Conservation (phyloP, 2,113 vertebrate species). For the Thymallus thymallus region DNA sequence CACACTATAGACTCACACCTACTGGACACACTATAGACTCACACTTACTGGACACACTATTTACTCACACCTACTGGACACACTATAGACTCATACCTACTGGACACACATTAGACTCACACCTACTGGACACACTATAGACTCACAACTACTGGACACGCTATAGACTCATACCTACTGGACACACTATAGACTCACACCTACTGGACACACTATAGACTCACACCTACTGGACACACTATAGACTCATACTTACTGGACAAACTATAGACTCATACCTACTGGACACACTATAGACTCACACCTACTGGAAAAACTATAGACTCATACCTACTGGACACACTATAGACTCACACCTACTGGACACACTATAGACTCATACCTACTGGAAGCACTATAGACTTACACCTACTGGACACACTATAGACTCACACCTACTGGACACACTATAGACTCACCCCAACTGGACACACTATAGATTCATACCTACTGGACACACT, state of each 20-base stretch:
- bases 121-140: too few species aligned
- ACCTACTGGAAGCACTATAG: not conserved
- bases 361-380: too few species aligned
- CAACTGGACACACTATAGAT: not conserved
- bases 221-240: not conserved
- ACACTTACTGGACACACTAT: not conserved
- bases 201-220: too few species aligned
- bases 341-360: too few species aligned
- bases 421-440: too few species aligned
- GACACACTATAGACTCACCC: not conserved
- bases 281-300: too few species aligned
- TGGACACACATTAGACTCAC: not conserved
- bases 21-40: too few species aligned
- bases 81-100: too few species aligned
- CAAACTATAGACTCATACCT: too few species aligned
- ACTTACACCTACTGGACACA: not conserved
- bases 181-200: too few species aligned
- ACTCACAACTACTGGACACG: not conserved
- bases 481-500: not conserved
- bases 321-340: not conserved
- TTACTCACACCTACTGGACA: not conserved
- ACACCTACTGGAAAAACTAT: not conserved
- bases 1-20: too few species aligned
- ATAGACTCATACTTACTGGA: not conserved
- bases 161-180: not conserved